A percentile compares a stretch with the other conserved stretches of the same genome.
Conservation (phyloP, 2,888 invertebrate species). For the Adelognathus sp. region DNA sequence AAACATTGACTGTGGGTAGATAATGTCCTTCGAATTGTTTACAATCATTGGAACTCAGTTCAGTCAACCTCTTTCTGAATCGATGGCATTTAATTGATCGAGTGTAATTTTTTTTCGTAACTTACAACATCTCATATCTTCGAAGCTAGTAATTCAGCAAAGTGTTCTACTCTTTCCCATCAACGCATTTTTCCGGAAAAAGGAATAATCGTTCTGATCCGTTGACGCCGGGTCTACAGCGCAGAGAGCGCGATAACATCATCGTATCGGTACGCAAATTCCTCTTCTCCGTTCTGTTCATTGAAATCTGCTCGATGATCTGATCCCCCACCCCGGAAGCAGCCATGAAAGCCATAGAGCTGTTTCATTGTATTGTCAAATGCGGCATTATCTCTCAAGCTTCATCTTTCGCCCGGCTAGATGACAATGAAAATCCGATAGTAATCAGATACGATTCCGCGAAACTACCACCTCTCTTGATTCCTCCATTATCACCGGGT, state of each 20-base stretch:
- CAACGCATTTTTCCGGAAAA: neutral
- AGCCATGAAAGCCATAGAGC: neutral
- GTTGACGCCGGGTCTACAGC: neutral
- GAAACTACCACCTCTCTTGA: neutral
- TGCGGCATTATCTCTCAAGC: neutral
- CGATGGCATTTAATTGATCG: too few relatives aligned
- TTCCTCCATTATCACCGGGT: neutral
- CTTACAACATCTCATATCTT: too few relatives aligned
- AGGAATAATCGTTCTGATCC: neutral
- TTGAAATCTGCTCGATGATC: neutral
- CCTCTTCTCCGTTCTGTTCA: neutral
- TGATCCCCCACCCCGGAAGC: neutral
- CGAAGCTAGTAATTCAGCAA: too few relatives aligned
- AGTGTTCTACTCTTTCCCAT: too few relatives aligned
- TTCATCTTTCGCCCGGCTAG: neutral
- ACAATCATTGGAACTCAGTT: too few relatives aligned
- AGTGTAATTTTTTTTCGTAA: too few relatives aligned
- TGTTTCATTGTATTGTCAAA: conserved; percentile 2
- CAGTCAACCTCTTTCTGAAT: too few relatives aligned
- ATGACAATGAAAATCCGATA: conserved; percentile 24
- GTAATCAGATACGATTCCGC: neutral
- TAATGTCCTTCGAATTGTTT: too few relatives aligned
- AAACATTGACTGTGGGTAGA: too few relatives aligned
- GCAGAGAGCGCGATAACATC: neutral
- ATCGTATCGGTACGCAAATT: neutral